A percentile compares a stretch with the other conserved stretches of the same genome.
phyloP scores from a whole-genome alignment of 1,140 invertebrate species.

The Archivesica marissinica region DNA sequence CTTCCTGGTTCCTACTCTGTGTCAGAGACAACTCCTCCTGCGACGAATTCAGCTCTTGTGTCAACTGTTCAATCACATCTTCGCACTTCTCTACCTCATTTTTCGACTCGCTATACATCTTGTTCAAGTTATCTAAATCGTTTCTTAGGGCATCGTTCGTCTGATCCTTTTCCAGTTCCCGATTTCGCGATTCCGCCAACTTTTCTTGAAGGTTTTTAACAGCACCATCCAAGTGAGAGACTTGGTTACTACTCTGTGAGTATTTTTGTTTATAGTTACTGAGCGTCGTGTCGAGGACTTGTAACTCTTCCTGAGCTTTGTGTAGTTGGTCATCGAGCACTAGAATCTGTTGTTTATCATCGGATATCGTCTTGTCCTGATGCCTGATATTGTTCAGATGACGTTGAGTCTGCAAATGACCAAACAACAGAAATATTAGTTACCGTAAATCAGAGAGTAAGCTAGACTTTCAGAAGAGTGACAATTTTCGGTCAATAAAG shows the following conservation, averaged over 20 bases:
- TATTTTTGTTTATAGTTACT: conserved; percentile 79
- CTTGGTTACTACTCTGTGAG: conserved; percentile 73
- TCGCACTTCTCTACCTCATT: conserved; percentile 80
- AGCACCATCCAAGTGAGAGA: conserved; percentile 48
- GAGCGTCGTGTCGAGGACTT: conserved; percentile 73
- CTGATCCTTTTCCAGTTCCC: conserved; percentile 78
- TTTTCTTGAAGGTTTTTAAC: conserved; percentile 76
- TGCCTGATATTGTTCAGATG: conserved; percentile 73
- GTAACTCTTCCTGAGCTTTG: conserved; percentile 69
- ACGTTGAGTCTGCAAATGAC: conserved; percentile 70
- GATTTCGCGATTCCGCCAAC: conserved; percentile 75
- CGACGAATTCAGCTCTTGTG: conserved; percentile 77
- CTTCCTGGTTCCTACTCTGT: conserved; percentile 74
- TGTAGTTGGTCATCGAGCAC: conserved; percentile 77
- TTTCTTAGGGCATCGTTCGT: conserved; percentile 75
- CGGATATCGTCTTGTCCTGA: conserved; percentile 73
- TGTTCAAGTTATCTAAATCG: conserved; percentile 79
- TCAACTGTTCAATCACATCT: conserved; percentile 82
- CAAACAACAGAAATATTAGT: too few species aligned
- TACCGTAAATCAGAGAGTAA: too few species aligned
- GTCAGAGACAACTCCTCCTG: conserved; percentile 80
- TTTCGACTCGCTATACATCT: conserved; percentile 75
- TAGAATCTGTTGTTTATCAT: conserved; percentile 77
- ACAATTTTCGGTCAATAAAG: too few species aligned
- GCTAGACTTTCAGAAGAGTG: too few species aligned